Conservation (phyloP, 2,888 invertebrate species). For the Asteroscopus sphinx region DNA sequence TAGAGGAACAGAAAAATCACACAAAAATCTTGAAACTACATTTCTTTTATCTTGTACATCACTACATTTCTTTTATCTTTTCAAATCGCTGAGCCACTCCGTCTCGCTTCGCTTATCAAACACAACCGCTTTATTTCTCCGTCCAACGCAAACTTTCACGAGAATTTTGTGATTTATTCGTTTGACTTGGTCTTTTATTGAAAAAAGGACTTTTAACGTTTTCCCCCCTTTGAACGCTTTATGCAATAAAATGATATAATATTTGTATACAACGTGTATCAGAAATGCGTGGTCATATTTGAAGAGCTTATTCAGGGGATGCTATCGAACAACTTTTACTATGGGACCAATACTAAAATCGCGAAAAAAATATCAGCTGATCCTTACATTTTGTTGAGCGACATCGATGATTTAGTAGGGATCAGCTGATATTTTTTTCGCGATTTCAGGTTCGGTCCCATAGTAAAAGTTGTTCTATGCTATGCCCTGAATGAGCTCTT, state of each 20-base stretch:
- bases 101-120: conserved; percentile 45
- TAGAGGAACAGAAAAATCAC: conserved; percentile 32
- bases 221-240: conserved; percentile 43
- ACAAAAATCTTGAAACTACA: conserved; percentile 31
- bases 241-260: conserved; percentile 23
- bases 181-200: conserved; percentile 58
- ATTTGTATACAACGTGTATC: too few relatives aligned
- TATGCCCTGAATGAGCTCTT: too few relatives aligned
- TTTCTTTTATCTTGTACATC: conserved; percentile 53
- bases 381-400: too few relatives aligned
- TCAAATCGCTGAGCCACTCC: conserved; percentile 43
- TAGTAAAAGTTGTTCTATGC: too few relatives aligned
- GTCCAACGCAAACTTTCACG: conserved; percentile 56
- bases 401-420: too few relatives aligned
- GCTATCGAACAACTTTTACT: too few relatives aligned
- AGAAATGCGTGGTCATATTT: too few relatives aligned
- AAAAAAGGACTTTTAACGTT: conserved; percentile 49
- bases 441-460: too few relatives aligned
- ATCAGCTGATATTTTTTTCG: too few relatives aligned
- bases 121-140: conserved; percentile 40
- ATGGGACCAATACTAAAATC: too few relatives aligned
- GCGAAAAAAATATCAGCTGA: too few relatives aligned
- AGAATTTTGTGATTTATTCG: conserved; percentile 64
- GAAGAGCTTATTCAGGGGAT: too few relatives aligned
- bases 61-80: conserved; percentile 51